A percentile compares a stretch with the other conserved stretches of the same genome.
Evolutionary conservation across 2,113 vertebrate species (phyloP).

Genomic region (Entelurus aequoreus): DNA sequence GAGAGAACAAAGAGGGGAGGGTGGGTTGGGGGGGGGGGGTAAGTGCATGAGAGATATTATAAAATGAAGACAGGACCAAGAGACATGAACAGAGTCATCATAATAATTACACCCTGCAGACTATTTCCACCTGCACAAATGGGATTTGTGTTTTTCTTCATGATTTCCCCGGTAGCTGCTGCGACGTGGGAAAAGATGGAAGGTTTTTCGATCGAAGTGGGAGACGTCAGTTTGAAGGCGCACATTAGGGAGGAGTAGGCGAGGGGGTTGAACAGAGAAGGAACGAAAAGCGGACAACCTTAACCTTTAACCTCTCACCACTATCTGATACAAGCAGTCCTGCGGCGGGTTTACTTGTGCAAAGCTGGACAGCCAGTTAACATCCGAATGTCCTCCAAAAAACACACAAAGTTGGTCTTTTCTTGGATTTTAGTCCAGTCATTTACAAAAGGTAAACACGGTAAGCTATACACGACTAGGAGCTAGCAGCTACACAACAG

Average conservation of each 20-base stretch:
- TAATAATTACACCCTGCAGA: slow-evolving; percentile 45
- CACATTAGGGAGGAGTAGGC: slow-evolving; percentile 1
- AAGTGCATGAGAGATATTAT: slow-evolving; percentile 13
- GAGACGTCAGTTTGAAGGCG: background rate
- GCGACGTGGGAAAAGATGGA: slow-evolving; percentile 18
- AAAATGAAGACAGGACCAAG: slow-evolving; percentile 23
- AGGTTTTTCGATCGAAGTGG: slow-evolving; percentile 35
- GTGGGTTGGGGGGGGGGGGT: background rate
- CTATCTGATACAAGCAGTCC: too few relatives aligned
- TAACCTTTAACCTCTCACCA: background rate
- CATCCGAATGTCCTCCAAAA: too few relatives aligned
- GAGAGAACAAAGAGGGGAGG: slow-evolving; percentile 42
- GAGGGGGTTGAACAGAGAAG: slow-evolving; percentile 4
- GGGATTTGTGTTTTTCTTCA: slow-evolving; percentile 32
- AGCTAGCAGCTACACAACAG: too few relatives aligned
- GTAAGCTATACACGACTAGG: too few relatives aligned
- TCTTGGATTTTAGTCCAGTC: too few relatives aligned
- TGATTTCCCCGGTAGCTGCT: slow-evolving; percentile 7
- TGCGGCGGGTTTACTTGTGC: too few relatives aligned
- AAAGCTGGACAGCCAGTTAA: too few relatives aligned
- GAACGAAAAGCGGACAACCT: slow-evolving; percentile 17
- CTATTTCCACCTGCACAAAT: slow-evolving; percentile 16
- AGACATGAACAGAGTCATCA: slow-evolving; percentile 38
- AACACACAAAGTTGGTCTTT: too few relatives aligned
- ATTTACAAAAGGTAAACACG: too few relatives aligned